Evolutionary conservation across 1,140 invertebrate genomes (phyloP).

Genomic region (Cotesia typhae): DNA sequence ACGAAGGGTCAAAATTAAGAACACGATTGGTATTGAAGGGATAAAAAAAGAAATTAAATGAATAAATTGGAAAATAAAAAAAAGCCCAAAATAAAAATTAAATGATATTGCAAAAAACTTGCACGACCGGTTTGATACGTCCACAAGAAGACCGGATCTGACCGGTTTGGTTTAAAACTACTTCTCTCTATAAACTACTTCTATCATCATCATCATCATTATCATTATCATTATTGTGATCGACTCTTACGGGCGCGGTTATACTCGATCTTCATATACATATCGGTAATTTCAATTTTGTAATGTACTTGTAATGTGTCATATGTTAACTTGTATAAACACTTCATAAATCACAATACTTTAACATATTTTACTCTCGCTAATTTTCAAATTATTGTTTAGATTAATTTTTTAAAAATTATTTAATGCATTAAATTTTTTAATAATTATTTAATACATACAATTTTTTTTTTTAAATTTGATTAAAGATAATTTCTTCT

Average conservation of each 20-base stretch:
- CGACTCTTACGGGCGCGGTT: not conserved
- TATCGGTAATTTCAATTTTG: not conserved
- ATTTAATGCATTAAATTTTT: no score
- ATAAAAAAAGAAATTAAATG: constrained; percentile 8
- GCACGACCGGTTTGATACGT: constrained; percentile 15
- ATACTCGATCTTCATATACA: not conserved
- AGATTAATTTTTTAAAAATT: no score
- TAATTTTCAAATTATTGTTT: no score
- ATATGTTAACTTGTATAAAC: no score
- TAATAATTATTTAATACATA: no score
- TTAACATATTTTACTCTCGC: no score
- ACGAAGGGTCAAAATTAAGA: not conserved
- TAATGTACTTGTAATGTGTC: not conserved
- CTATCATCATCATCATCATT: constrained; percentile 23
- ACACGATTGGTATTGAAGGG: constrained; percentile 2
- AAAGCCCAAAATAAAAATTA: not conserved
- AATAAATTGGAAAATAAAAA: not conserved
- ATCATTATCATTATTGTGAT: constrained; percentile 16
- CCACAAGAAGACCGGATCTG: not conserved
- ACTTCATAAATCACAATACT: no score
- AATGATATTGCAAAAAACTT: constrained; percentile 2
- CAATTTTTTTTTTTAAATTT: no score
- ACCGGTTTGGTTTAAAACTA: constrained; percentile 18
- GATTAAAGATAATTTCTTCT: no score
- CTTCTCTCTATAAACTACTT: constrained; percentile 9